These are phyloP conservation scores for Seriola aureovittata DNA, from an alignment of 2,113 vertebrate species.

Conservation along the genomic window DNA sequence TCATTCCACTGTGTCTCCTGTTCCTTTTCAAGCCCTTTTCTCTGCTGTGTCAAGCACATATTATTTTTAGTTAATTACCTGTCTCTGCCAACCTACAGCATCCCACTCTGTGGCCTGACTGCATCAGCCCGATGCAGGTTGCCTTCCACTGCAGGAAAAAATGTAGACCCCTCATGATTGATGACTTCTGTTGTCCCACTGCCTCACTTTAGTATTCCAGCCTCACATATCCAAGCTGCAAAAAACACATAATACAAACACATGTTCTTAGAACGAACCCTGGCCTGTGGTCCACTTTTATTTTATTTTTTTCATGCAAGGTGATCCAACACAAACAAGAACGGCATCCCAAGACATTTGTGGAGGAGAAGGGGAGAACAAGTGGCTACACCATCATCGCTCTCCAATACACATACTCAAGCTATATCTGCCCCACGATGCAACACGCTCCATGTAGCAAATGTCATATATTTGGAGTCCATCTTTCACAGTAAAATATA, in stretches of 20 bases:
- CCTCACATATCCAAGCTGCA: slow-evolving; percentile 48
- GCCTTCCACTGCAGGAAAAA: slow-evolving; percentile 66
- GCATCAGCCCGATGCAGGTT: slow-evolving; percentile 65
- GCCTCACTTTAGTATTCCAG: slow-evolving; percentile 60
- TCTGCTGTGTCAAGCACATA: slow-evolving; percentile 64
- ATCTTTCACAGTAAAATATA: slow-evolving; percentile 74
- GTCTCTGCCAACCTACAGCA: slow-evolving; percentile 61
- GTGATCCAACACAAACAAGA: slow-evolving; percentile 5
- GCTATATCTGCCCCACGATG: slow-evolving; percentile 17
- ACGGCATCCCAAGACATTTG: slow-evolving; percentile 28
- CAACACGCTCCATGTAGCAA: slow-evolving; percentile 48
- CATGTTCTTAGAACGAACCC: slow-evolving; percentile 51
- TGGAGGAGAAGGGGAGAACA: neutral
- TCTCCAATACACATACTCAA: slow-evolving; percentile 7
- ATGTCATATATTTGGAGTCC: slow-evolving; percentile 54
- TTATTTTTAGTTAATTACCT: slow-evolving; percentile 79
- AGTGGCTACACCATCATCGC: neutral
- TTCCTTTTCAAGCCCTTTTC: slow-evolving; percentile 39
- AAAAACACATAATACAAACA: slow-evolving; percentile 62
- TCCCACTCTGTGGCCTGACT: slow-evolving; percentile 52
- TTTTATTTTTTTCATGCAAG: slow-evolving; percentile 23
- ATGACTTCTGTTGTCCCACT: slow-evolving; percentile 71
- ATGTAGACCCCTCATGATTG: slow-evolving; percentile 72
- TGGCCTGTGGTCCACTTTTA: slow-evolving; percentile 18
- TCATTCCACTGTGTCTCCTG: slow-evolving; percentile 39